Base-by-base conservation (phyloP, 2,113 vertebrate genomes). In the Empidonax alnorum region DNA sequence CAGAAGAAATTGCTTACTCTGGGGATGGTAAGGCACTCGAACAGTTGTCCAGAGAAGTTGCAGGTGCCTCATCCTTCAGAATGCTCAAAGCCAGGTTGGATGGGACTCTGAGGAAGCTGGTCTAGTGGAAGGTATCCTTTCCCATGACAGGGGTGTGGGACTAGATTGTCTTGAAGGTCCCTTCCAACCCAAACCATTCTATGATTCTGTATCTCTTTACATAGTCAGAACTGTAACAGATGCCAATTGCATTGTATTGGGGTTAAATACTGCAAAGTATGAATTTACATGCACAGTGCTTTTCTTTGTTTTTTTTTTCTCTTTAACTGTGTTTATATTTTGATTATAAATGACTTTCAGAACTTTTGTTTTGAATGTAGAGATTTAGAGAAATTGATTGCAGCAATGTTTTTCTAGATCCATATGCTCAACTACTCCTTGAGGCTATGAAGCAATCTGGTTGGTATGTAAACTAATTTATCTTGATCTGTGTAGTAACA, bases 361-460 rank as follows among this genome's bases (percentile, higher is more conserved):
- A 71, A 58, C n/a, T 93, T 93, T 91, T 92, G 22, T 56, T 59
- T 59, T 59, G 58, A 59, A 59, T 37, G 35, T 59, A 55, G 53
- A 31, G 53, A 55, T 33, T 39, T 95, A 94, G 66, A 74, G 68
- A 94, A 62, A 87, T 47, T 97, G 84, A 97, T 95, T 91, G 50
- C 93, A 87, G 82, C 81, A 71, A 71, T 97, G 12, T 97, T 94
- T 97, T 97, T 97, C 76, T 96, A 99, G 99, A 98, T 98, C 99
- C 99, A 0, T 99, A 99, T 91, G 99, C 99, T 91, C 99, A 98
- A 97, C 98, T 99, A 76, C 98, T 99, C 4, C 98, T 99, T 87
- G 98, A 98, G 92, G 99, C 99, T 88, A 99, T 99, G 99, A 99
- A 98, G 84, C 98, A 96, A 22, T 99, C 99, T 27, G 99, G 99